Percentiles rank a stretch among this genome's conserved stretches.
phyloP scores from a whole-genome alignment of 2,797 vertebrate species.

The Ataeniobius toweri region DNA sequence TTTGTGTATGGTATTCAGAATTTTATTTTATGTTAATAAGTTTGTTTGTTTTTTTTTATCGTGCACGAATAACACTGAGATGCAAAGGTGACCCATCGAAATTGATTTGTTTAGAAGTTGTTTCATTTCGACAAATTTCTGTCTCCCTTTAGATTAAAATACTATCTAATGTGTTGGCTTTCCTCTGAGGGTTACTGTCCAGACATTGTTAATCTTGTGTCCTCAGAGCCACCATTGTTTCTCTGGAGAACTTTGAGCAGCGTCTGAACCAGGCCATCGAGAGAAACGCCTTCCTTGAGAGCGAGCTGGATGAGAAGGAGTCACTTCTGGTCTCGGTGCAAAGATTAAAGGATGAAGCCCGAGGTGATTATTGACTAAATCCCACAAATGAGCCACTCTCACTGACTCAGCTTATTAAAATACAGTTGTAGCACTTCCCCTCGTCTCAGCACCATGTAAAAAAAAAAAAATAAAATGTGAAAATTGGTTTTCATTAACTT shows the following conservation, averaged over 20 bases:
- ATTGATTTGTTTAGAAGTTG: background rate
- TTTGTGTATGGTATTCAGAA: constrained; percentile 41
- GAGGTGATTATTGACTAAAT: constrained; percentile 79
- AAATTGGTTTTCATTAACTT: background rate
- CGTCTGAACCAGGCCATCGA: constrained; percentile 98
- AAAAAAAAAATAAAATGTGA: background rate
- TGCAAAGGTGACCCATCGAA: background rate
- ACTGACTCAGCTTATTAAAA: constrained; percentile 12
- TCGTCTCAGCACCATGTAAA: background rate
- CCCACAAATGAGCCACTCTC: constrained; percentile 2
- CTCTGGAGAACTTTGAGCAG: constrained; percentile 97
- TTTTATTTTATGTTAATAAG: no score
- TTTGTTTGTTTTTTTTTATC: no score
- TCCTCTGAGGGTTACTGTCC: background rate
- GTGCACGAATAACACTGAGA: background rate
- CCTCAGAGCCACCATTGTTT: constrained; percentile 92
- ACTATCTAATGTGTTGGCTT: background rate
- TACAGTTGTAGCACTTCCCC: background rate
- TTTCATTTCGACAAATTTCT: background rate
- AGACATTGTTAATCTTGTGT: background rate
- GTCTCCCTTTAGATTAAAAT: background rate
- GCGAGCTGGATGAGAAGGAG: constrained; percentile 97
- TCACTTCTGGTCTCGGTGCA: constrained; percentile 95
- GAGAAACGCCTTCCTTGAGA: constrained; percentile 97
- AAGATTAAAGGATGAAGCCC: constrained; percentile 95